phyloP scores from a whole-genome alignment of 1,140 invertebrate genomes.

The Anastrepha obliqua region DNA sequence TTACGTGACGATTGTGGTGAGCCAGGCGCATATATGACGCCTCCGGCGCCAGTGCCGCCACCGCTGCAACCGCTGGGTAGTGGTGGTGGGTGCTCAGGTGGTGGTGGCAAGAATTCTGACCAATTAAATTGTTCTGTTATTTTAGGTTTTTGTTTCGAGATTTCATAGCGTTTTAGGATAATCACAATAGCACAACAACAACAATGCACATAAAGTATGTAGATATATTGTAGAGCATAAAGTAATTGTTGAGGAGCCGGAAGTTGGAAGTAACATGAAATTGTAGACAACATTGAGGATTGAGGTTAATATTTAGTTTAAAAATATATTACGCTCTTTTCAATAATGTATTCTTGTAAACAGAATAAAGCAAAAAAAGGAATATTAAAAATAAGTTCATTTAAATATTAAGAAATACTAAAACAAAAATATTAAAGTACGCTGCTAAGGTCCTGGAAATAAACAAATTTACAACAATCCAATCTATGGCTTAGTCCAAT shows the following conservation, averaged over 20 bases:
- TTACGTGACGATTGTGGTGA: constrained; percentile 72
- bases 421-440: neutral
- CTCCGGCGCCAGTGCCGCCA: constrained; percentile 49
- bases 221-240: constrained; percentile 53
- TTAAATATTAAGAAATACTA: neutral
- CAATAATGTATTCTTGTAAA: no score
- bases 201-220: constrained; percentile 48
- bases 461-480: no score
- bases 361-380: neutral
- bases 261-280: constrained; percentile 58
- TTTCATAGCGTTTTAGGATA: constrained; percentile 5
- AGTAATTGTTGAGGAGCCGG: constrained; percentile 59
- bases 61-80: constrained; percentile 65
- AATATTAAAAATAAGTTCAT: constrained; percentile 1
- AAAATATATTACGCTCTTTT: no score
- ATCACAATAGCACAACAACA: constrained; percentile 53
- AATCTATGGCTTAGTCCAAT: no score
- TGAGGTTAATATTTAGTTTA: neutral
- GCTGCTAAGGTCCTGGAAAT: no score
- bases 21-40: constrained; percentile 65
- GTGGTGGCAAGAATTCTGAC: constrained; percentile 86
- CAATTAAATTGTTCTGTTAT: constrained; percentile 80
- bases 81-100: constrained; percentile 87
- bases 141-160: neutral
- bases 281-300: constrained; percentile 19